Evolutionary conservation across 1,140 invertebrate species (phyloP).

Genomic region (Ylistrum balloti): DNA sequence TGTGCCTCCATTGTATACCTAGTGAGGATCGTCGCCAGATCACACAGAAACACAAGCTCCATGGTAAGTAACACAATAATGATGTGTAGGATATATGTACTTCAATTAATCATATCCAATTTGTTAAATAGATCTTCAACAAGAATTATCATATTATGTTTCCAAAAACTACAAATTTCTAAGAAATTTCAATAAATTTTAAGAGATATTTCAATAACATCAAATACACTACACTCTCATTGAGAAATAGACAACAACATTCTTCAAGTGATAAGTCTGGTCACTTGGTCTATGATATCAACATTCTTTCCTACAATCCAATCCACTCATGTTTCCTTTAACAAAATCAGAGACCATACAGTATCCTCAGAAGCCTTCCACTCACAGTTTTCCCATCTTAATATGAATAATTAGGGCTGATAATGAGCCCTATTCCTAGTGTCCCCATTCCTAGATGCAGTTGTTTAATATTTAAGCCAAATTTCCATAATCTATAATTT

Average conservation of each 20-base stretch:
- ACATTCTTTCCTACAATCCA: background rate
- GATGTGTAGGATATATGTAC: background rate
- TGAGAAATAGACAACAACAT: background rate
- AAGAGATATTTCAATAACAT: conserved; percentile 34
- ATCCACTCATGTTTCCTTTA: background rate
- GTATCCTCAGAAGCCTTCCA: too few species aligned
- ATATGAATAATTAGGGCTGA: too few species aligned
- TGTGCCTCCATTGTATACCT: too few species aligned
- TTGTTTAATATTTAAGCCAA: too few species aligned
- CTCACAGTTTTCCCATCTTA: too few species aligned
- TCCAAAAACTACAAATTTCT: background rate
- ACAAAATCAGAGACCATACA: too few species aligned
- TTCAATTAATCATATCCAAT: background rate
- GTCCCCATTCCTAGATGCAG: too few species aligned
- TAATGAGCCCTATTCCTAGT: too few species aligned
- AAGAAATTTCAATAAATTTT: background rate
- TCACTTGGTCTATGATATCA: background rate
- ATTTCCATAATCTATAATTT: too few species aligned
- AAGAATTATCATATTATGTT: background rate
- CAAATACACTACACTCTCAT: background rate
- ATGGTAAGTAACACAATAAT: too few species aligned
- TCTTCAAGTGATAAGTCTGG: background rate
- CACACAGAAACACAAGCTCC: too few species aligned
- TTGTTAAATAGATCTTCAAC: background rate
- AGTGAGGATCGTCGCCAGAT: too few species aligned